phyloP scores from a whole-genome alignment of 1,140 invertebrate genomes.

The Globodera ellingtonae region DNA sequence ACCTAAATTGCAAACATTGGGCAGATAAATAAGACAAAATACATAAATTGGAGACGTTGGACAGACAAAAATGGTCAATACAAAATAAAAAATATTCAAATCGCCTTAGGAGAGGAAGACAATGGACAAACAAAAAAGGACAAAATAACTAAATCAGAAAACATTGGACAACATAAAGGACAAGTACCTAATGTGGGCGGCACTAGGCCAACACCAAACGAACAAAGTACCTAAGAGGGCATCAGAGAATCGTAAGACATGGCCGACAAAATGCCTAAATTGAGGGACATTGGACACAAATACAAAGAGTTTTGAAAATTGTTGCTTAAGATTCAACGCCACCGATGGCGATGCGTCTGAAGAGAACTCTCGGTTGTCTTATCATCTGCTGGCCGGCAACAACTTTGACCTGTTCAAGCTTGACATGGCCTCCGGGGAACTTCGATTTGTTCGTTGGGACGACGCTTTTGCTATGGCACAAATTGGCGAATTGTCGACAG shows the following conservation, averaged over 20 bases:
- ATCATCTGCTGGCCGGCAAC: conserved; percentile 43
- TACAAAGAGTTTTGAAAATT: neutral
- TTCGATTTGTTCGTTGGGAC: conserved; percentile 47
- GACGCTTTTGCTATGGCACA: conserved; percentile 31
- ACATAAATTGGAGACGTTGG: too few species aligned
- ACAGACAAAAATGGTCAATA: too few species aligned
- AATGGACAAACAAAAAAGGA: too few species aligned
- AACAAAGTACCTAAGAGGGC: neutral
- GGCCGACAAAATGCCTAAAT: too few species aligned
- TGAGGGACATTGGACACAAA: too few species aligned
- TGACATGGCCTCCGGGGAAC: conserved; percentile 31
- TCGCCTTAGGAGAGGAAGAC: too few species aligned
- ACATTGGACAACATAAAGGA: too few species aligned
- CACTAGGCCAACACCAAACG: neutral
- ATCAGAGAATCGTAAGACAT: too few species aligned
- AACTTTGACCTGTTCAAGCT: conserved; percentile 29
- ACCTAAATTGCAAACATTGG: neutral
- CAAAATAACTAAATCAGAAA: too few species aligned
- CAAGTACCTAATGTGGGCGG: too few species aligned
- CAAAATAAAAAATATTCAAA: too few species aligned
- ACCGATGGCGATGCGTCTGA: neutral
- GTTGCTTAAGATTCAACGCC: neutral
- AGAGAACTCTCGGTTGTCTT: conserved; percentile 41
- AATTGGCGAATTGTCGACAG: conserved; percentile 8
- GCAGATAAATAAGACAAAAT: neutral